Percentiles rank a stretch among this genome's conserved stretches.
phyloP scores from a whole-genome alignment of 2,113 vertebrate species.

The Carassius auratus region DNA sequence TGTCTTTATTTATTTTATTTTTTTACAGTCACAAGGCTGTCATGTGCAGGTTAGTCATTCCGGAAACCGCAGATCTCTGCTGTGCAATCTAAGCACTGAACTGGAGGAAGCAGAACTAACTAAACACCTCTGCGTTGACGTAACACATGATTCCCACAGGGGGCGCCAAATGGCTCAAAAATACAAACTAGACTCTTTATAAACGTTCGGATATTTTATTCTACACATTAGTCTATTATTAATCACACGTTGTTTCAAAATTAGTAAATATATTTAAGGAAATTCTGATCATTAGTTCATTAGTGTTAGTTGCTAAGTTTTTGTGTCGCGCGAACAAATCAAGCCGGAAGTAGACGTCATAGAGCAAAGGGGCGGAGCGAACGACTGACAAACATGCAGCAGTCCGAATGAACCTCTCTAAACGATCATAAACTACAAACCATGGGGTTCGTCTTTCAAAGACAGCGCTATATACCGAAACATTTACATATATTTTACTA shows the following conservation, averaged over 20 bases:
- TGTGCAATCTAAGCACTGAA: background rate
- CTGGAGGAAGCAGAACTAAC: background rate
- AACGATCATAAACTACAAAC: background rate
- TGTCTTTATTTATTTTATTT: too few species aligned
- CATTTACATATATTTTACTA: background rate
- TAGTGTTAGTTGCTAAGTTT: background rate
- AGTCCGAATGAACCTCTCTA: background rate
- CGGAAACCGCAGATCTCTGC: background rate
- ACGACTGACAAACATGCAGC: background rate
- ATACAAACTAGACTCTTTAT: background rate
- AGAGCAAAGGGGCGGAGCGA: background rate
- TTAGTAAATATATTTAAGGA: background rate
- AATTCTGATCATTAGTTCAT: background rate
- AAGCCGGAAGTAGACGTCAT: background rate
- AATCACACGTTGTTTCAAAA: background rate
- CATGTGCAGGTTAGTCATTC: slow-evolving; percentile 28
- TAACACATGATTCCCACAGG: rapidly evolving
- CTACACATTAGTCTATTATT: too few species aligned
- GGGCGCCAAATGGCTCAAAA: slow-evolving; percentile 8
- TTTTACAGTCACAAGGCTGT: slow-evolving; percentile 26
- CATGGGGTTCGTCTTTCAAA: background rate
- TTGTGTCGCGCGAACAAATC: background rate
- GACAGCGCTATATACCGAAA: background rate
- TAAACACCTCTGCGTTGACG: rapidly evolving
- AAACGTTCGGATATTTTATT: background rate